A percentile compares a stretch with the other conserved stretches of the same genome.
Conservation (phyloP, 92 coral and sea anemone genomes). For the Porites cylindrica region DNA sequence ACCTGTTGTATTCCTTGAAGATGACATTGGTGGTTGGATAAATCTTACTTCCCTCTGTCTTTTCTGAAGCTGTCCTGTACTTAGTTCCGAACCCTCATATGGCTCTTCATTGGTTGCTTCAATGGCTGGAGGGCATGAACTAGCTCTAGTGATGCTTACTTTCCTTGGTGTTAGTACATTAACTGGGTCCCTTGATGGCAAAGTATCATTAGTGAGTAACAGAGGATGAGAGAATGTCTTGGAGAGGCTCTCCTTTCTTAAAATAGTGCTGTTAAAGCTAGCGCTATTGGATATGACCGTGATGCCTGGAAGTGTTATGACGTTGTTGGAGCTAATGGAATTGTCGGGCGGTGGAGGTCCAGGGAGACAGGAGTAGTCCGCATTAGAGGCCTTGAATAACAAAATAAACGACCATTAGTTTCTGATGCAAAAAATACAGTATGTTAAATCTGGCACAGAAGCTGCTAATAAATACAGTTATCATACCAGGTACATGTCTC, state of each 20-base stretch:
- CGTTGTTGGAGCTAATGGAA: neutral
- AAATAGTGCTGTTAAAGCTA: neutral
- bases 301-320: neutral
- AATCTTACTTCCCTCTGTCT: neutral
- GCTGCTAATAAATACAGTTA: neutral
- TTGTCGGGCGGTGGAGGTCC: neutral
- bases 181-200: neutral
- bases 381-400: slow-evolving; percentile 26
- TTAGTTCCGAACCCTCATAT: neutral
- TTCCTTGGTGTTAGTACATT: neutral
- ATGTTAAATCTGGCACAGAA: neutral
- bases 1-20: neutral
- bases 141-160: slow-evolving; percentile 15
- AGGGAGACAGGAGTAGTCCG: slow-evolving; percentile 23
- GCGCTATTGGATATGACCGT: neutral
- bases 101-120: neutral
- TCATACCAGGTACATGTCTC: neutral
- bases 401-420: neutral
- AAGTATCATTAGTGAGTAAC: neutral
- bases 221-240: slow-evolving; percentile 70
- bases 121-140: slow-evolving; percentile 47
- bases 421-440: neutral
- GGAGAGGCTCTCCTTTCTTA: slow-evolving; percentile 42
- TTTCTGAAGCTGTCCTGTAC: neutral
- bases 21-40: neutral